Base-by-base conservation (phyloP, 2,888 invertebrate species). In the Hecatera dysodea region DNA sequence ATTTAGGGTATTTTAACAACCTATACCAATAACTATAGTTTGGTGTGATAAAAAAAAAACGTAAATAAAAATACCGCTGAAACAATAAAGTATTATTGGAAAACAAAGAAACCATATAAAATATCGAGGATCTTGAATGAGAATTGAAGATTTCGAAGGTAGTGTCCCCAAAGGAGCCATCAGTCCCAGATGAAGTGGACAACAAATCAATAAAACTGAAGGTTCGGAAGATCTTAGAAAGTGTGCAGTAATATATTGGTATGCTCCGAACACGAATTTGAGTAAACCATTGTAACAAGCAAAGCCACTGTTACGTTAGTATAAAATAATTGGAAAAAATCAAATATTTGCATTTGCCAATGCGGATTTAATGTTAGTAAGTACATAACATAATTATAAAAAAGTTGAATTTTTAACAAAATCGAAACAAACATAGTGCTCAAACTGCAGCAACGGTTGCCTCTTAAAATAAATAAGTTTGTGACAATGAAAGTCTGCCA, bases 161-260 rank as follows among this genome's bases (percentile, higher is more conserved):
- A 67, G 56, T 36, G 62, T 71, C 27, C 81, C 77, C 81, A 12
- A 69, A 73, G 80, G 81, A 67, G 48, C 52, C 29, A 62, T 80
- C 42, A 60, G 62, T 44, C 72, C 65, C 68, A 65, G 66, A 80
- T 66, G 52, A 66, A 80, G 53, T 79, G 39, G 64, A 67, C 80
- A 56, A 57, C 71, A 65, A 66, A 67, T 75, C 71, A 76, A 59
- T 80, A 79, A 66, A 80, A 50, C 22, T 33, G 55, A 66, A 56
- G 36, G 50, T 36, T 48, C 7, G 17, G n/a, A n/a, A n/a, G n/a
- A n/a, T 57, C 8, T 11, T 44, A 52, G 4, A 50, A 56, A 61
- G 36, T 0, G 12, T 33, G 48, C 15, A 19, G 12, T 42, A 1
- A 12, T 22, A 17, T 62, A 8, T 39, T 29, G n/a, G 33, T 11